These are phyloP conservation scores for Pachymerium ferrugineum DNA, from an alignment of 2,888 invertebrate genomes.

Conservation along the genomic window DNA sequence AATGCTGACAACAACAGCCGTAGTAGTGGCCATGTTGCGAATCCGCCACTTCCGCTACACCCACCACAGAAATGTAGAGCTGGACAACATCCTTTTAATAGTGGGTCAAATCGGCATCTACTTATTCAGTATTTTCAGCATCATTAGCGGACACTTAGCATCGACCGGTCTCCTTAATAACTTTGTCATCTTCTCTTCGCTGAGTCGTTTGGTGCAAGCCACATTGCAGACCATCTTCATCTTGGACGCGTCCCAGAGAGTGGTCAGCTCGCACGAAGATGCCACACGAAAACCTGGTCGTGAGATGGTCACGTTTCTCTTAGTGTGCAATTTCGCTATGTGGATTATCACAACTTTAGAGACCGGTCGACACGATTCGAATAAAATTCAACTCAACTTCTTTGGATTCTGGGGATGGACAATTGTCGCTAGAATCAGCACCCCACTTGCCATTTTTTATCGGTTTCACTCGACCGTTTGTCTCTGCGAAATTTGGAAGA, in stretches of 20 bases:
- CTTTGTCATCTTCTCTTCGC: constrained; percentile 74
- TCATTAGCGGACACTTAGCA: constrained; percentile 86
- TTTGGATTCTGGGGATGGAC: constrained; percentile 94
- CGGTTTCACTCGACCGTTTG: constrained; percentile 95
- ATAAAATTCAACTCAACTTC: constrained; percentile 85
- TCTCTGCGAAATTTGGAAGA: constrained; percentile 92
- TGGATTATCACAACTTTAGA: constrained; percentile 67
- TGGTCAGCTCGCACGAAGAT: constrained; percentile 73
- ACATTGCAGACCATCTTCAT: constrained; percentile 51
- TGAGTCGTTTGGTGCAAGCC: constrained; percentile 80
- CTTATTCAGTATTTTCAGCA: constrained; percentile 86
- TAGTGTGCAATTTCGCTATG: constrained; percentile 48
- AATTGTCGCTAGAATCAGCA: constrained; percentile 87
- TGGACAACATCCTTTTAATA: constrained; percentile 84
- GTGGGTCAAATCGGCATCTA: constrained; percentile 93
- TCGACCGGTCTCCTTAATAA: constrained; percentile 60
- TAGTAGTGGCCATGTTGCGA: constrained; percentile 67
- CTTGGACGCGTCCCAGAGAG: constrained; percentile 78
- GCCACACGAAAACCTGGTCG: constrained; percentile 81
- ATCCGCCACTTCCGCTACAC: constrained; percentile 68
- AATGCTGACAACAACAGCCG: constrained; percentile 56
- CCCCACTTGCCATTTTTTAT: constrained; percentile 90
- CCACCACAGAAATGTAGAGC: constrained; percentile 69
- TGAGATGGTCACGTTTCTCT: constrained; percentile 84
- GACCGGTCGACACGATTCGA: constrained; percentile 82